A percentile compares a stretch with the other conserved stretches of the same genome.
These are phyloP conservation scores for Pantelozetes paolii DNA, from an alignment of 2,888 invertebrate genomes.

Conservation along the genomic window DNA sequence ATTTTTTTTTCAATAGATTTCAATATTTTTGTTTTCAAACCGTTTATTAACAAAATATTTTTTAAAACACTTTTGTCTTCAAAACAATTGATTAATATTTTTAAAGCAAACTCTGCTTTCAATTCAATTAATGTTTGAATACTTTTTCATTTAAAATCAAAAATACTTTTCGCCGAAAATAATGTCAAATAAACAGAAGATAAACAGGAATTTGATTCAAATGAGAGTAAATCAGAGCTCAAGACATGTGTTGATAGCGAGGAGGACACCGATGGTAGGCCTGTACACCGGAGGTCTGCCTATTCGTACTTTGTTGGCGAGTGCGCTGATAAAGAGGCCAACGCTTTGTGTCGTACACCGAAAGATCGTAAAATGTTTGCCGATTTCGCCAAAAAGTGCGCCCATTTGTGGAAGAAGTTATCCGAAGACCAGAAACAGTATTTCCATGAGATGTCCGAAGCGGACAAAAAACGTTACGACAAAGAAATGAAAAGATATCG, in stretches of 20 bases:
- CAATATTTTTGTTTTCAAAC: too few species aligned
- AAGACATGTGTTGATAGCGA: not conserved
- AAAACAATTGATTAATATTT: too few species aligned
- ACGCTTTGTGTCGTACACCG: conserved; percentile 4
- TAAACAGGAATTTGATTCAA: not conserved
- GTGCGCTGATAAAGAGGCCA: conserved; percentile 13
- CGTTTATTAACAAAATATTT: too few species aligned
- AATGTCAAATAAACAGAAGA: not conserved
- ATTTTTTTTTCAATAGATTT: too few species aligned
- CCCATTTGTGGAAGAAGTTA: conserved; percentile 28
- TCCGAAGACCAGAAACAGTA: conserved; percentile 27
- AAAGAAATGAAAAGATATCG: conserved; percentile 26
- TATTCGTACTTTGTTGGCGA: conserved; percentile 31
- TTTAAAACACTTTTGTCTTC: too few species aligned
- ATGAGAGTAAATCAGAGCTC: not conserved
- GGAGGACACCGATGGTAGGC: not conserved
- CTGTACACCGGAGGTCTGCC: conserved; percentile 11
- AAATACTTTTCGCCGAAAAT: not conserved
- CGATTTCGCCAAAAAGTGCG: conserved; percentile 38
- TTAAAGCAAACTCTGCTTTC: too few species aligned
- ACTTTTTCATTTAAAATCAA: not conserved
- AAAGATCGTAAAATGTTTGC: conserved; percentile 3
- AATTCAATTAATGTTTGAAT: not conserved
- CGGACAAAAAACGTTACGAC: conserved; percentile 35
- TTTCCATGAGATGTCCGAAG: conserved; percentile 29